A percentile compares a stretch with the other conserved stretches of the same genome.
Conservation (phyloP, 2,888 invertebrate genomes). For the Neuroscelio doddi region DNA sequence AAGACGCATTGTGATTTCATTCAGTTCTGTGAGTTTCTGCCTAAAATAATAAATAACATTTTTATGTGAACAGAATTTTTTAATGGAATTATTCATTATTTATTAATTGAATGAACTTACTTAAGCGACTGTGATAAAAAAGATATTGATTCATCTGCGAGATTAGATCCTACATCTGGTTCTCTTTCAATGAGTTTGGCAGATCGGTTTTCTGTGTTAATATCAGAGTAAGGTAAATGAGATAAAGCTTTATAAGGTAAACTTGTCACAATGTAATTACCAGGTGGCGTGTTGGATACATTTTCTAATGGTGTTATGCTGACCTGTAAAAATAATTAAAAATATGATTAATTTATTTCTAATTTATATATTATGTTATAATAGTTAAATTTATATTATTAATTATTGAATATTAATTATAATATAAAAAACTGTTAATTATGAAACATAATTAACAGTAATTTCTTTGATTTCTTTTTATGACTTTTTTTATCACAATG, state of each 20-base stretch:
- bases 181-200: slow-evolving; percentile 23
- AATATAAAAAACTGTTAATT: not conserved
- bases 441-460: too few species aligned
- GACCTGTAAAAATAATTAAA: slow-evolving; percentile 63
- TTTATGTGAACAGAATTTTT: not conserved
- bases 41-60: slow-evolving; percentile 67
- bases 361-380: not conserved
- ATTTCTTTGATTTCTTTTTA: too few species aligned
- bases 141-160: slow-evolving; percentile 64
- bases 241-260: not conserved
- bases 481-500: too few species aligned
- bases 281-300: slow-evolving; percentile 19
- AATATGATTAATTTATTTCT: too few species aligned
- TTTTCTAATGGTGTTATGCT: slow-evolving; percentile 75
- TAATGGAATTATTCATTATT: too few species aligned
- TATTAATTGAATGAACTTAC: slow-evolving; percentile 48
- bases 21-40: slow-evolving; percentile 77
- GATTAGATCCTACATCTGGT: slow-evolving; percentile 51
- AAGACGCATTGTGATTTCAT: slow-evolving; percentile 77
- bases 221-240: slow-evolving; percentile 44
- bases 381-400: slow-evolving; percentile 2
- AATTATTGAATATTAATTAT: not conserved
- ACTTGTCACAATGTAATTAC: slow-evolving; percentile 20
- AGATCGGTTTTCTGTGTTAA: slow-evolving; percentile 22
- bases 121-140: slow-evolving; percentile 65